A percentile compares a stretch with the other conserved stretches of the same genome.
Conservation (phyloP, 1,140 invertebrate genomes). For the Platyscapa corneri region DNA sequence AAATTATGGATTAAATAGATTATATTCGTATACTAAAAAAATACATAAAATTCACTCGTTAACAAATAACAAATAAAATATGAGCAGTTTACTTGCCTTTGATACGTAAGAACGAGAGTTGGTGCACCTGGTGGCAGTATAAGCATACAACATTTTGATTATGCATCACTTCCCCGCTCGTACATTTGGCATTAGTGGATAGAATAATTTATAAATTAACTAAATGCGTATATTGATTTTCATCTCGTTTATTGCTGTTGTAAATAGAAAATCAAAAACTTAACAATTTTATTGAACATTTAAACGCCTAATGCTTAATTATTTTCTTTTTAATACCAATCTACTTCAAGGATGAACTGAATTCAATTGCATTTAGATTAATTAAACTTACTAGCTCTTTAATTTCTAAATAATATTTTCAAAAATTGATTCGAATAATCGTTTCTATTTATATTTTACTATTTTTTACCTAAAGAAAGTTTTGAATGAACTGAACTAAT, state of each 20-base stretch:
- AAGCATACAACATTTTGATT: constrained; percentile 2
- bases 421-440: no score
- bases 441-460: no score
- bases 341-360: no score
- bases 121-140: neutral
- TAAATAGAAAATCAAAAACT: no score
- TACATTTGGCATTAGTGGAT: neutral
- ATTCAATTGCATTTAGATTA: no score
- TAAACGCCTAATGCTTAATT: no score
- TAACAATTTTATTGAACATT: no score
- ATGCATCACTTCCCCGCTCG: constrained; percentile 20
- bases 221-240: neutral
- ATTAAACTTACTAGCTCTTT: no score
- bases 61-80: constrained; percentile 20
- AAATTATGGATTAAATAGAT: constrained; percentile 32
- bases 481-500: no score
- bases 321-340: no score
- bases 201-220: neutral
- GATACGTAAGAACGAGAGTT: neutral
- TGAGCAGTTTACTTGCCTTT: neutral
- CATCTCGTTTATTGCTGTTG: neutral
- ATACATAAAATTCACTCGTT: neutral
- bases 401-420: no score
- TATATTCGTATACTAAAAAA: neutral
- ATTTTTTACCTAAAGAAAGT: no score